phyloP scores from a whole-genome alignment of 2,888 invertebrate species.

The Dinocampus coccinellae region DNA sequence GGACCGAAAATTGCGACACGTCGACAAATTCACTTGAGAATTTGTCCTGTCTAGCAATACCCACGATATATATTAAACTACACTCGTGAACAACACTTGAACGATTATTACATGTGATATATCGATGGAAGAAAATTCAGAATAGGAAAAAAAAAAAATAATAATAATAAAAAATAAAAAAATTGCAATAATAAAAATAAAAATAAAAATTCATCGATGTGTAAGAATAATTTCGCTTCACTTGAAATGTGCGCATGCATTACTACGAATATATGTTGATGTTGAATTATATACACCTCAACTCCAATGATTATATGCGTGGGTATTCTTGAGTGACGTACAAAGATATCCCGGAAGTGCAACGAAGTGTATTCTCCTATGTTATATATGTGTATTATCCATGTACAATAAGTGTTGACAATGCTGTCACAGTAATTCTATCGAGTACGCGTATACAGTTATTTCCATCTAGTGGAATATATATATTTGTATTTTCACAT shows the following conservation, averaged over 20 bases:
- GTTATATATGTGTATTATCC: background rate
- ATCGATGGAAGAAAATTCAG: background rate
- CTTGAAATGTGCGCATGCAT: background rate
- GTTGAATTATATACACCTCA: background rate
- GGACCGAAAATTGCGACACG: slow-evolving; percentile 13
- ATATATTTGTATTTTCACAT: background rate
- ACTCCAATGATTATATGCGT: background rate
- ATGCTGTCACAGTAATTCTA: background rate
- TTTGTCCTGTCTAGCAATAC: background rate
- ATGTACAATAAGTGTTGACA: background rate
- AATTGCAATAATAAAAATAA: too few species aligned
- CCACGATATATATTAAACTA: background rate
- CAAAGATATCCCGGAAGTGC: slow-evolving; percentile 1
- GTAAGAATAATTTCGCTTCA: background rate
- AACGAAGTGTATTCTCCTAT: background rate
- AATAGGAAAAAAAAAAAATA: background rate
- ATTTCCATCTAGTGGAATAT: too few species aligned
- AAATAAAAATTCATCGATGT: background rate
- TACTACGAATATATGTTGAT: background rate
- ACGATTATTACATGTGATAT: background rate
- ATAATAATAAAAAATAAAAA: background rate
- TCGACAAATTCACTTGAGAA: slow-evolving; percentile 10
- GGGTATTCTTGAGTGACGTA: slow-evolving; percentile 8
- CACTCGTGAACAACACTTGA: background rate
- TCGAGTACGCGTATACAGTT: background rate